Conservation (phyloP, 2,797 vertebrate genomes). For the Thripadectes ignobilis region DNA sequence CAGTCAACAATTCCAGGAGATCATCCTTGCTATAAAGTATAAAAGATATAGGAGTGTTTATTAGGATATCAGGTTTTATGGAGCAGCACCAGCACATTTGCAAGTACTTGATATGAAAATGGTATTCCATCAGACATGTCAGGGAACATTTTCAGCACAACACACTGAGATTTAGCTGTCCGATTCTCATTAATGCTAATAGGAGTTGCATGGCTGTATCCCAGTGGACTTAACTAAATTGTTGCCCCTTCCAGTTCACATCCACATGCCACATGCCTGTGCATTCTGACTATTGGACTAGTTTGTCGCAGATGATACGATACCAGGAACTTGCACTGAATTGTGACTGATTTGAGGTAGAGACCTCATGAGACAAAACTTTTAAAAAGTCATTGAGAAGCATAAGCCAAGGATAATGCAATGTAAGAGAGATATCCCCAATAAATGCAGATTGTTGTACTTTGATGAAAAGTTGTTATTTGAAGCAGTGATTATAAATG, state of each 20-base stretch:
- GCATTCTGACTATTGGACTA: background rate
- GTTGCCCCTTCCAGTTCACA: background rate
- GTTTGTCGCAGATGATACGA: background rate
- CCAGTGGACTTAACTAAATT: background rate
- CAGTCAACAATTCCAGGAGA: conserved; percentile 10
- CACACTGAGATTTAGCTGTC: background rate
- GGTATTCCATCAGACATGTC: background rate
- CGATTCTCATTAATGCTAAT: conserved; percentile 34
- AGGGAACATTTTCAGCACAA: conserved; percentile 9
- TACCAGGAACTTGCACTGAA: background rate
- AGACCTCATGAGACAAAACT: background rate
- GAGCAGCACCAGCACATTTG: conserved; percentile 28
- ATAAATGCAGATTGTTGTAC: background rate
- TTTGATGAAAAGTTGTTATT: background rate
- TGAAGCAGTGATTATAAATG: background rate
- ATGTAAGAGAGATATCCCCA: background rate
- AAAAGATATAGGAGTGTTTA: background rate
- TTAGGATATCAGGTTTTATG: conserved; percentile 35
- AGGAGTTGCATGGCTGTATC: background rate
- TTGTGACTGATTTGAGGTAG: background rate
- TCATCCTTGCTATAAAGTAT: background rate
- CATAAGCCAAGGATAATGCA: background rate
- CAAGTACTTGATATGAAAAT: conserved; percentile 51
- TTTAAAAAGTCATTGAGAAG: background rate
- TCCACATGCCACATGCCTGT: background rate